phyloP scores from a whole-genome alignment of 1,140 invertebrate species.

The Ladona fulva region DNA sequence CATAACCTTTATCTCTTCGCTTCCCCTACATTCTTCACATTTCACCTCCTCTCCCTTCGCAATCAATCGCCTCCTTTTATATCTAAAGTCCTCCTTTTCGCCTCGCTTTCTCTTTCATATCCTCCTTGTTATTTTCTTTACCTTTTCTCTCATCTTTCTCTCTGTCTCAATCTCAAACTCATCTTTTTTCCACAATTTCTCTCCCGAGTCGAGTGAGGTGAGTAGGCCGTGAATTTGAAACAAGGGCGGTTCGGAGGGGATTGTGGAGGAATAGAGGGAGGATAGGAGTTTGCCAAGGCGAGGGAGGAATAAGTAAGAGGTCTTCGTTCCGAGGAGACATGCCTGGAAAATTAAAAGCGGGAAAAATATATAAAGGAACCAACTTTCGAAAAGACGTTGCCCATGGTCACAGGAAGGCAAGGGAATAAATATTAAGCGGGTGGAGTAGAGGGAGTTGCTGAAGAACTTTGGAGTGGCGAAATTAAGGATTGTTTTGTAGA shows the following conservation, averaged over 20 bases:
- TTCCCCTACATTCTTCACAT: too few species aligned
- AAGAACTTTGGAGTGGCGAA: too few species aligned
- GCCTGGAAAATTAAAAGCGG: not conserved
- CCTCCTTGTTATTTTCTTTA: not conserved
- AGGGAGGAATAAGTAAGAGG: slow-evolving; percentile 4
- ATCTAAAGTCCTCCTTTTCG: too few species aligned
- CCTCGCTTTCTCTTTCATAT: not conserved
- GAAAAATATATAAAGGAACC: not conserved
- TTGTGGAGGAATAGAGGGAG: too few species aligned
- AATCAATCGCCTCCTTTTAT: too few species aligned
- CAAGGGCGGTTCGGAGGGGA: not conserved
- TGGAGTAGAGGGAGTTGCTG: not conserved
- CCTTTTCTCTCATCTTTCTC: too few species aligned
- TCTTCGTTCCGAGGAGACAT: slow-evolving; percentile 3
- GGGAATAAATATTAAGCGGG: not conserved
- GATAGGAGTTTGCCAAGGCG: slow-evolving; percentile 1
- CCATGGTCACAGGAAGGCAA: not conserved
- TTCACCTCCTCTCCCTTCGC: too few species aligned
- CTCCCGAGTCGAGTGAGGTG: too few species aligned
- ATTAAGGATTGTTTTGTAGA: too few species aligned
- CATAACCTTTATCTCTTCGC: too few species aligned
- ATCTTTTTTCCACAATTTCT: not conserved
- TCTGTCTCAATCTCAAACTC: not conserved
- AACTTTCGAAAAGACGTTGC: slow-evolving; percentile 1
- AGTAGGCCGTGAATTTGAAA: slow-evolving; percentile 3